Evolutionary conservation across 2,113 vertebrate species (phyloP).

Genomic region (Poeciliopsis prolifica): DNA sequence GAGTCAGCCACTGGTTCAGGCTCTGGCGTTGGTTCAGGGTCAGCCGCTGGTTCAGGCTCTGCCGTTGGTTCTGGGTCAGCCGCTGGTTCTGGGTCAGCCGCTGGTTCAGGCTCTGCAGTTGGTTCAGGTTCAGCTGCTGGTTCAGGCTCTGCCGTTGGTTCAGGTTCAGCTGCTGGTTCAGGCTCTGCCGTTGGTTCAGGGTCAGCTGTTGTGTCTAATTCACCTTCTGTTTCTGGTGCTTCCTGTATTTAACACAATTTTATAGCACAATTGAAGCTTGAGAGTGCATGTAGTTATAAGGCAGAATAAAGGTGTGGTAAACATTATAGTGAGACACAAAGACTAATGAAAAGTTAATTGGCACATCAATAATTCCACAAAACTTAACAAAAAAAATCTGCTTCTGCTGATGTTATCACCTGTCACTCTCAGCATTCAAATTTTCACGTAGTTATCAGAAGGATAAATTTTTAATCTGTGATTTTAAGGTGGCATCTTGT

Average conservation of each 20-base stretch:
- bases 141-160: too few relatives aligned
- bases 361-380: neutral
- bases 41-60: neutral
- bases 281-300: neutral
- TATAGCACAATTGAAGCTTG: neutral
- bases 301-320: neutral
- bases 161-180: neutral
- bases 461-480: neutral
- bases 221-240: rapidly evolving
- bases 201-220: neutral
- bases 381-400: neutral
- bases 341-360: neutral
- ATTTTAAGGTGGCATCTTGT: neutral
- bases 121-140: too few relatives aligned
- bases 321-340: too few relatives aligned
- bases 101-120: too few relatives aligned
- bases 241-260: conserved; percentile 25
- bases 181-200: neutral
- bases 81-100: neutral
- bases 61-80: neutral
- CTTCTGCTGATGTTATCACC: neutral
- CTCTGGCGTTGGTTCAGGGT: too few relatives aligned
- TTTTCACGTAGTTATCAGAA: neutral
- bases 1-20: too few relatives aligned
- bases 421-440: neutral